phyloP scores from a whole-genome alignment of 2,797 vertebrate genomes.

The Arrhamphus sclerolepis region DNA sequence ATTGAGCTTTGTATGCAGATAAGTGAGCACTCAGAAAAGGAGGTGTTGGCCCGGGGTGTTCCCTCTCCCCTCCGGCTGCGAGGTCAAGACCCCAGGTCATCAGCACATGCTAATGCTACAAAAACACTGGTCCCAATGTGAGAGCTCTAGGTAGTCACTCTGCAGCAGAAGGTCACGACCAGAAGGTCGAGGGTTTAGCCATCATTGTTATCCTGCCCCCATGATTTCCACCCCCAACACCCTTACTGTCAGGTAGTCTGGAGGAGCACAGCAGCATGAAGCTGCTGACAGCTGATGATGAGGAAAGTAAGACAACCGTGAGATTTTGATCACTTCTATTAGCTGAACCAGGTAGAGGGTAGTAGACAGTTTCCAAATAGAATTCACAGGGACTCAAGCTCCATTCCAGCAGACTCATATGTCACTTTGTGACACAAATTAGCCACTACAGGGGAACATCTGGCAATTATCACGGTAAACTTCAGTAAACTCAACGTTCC shows the following conservation, averaged over 20 bases:
- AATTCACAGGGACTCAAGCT: constrained; percentile 32
- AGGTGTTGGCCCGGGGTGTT: constrained; percentile 48
- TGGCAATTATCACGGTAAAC: constrained; percentile 50
- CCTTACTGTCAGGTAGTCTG: constrained; percentile 39
- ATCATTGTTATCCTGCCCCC: constrained; percentile 66
- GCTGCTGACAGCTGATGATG: constrained; percentile 54
- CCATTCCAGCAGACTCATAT: constrained; percentile 11
- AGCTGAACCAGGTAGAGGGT: not conserved
- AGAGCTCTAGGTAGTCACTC: constrained; percentile 48
- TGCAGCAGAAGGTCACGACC: constrained; percentile 62
- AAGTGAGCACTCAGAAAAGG: constrained; percentile 23
- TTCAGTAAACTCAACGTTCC: constrained; percentile 30
- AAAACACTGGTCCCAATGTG: constrained; percentile 41
- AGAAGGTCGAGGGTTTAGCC: constrained; percentile 73
- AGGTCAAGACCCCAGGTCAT: constrained; percentile 48
- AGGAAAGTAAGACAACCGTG: constrained; percentile 34
- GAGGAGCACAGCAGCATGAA: constrained; percentile 30
- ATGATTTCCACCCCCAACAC: constrained; percentile 4
- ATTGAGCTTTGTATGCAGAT: constrained; percentile 35
- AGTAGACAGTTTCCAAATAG: not conserved
- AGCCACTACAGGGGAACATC: constrained; percentile 49
- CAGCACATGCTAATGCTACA: constrained; percentile 58
- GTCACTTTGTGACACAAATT: constrained; percentile 49
- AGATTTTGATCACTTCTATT: constrained; percentile 30
- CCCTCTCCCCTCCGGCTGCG: constrained; percentile 34